phyloP scores from a whole-genome alignment of 2,888 invertebrate species.

The Sycophila texana region DNA sequence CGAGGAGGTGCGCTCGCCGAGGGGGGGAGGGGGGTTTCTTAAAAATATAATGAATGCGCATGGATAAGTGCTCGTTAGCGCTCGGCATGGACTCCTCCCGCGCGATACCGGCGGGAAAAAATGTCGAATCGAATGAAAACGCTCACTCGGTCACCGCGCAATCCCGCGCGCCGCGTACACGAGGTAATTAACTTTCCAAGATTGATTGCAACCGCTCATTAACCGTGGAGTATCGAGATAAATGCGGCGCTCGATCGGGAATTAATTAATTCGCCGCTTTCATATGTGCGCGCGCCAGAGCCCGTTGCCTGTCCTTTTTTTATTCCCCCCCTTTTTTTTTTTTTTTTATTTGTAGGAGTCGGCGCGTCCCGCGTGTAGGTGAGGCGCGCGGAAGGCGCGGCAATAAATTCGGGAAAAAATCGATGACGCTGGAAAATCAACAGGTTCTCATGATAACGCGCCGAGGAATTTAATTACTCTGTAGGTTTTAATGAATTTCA shows the following conservation, averaged over 20 bases:
- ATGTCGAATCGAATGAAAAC: constrained; percentile 31
- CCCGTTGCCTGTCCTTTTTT: too few species aligned
- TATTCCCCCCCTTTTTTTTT: too few species aligned
- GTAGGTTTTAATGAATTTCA: constrained; percentile 30
- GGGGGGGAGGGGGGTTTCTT: background rate
- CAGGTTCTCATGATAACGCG: constrained; percentile 29
- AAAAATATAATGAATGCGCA: constrained; percentile 28
- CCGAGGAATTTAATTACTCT: constrained; percentile 29
- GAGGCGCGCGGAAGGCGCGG: constrained; percentile 14
- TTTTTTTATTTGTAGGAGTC: background rate
- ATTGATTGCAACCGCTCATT: constrained; percentile 52
- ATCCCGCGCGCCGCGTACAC: constrained; percentile 29
- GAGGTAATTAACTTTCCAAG: constrained; percentile 51
- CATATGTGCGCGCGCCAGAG: background rate
- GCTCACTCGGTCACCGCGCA: constrained; percentile 10
- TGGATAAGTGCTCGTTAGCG: constrained; percentile 32
- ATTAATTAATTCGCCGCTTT: constrained; percentile 51
- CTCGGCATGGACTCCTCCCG: background rate
- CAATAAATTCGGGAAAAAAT: constrained; percentile 45
- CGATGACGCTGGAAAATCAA: constrained; percentile 43
- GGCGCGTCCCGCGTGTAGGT: background rate
- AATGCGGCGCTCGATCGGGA: constrained; percentile 38
- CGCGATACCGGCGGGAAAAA: background rate
- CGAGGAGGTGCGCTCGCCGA: too few species aligned
- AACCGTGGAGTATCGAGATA: constrained; percentile 41